Percentiles rank a stretch among this genome's conserved stretches.
These are phyloP conservation scores for Jacana jacana DNA, from an alignment of 2,113 vertebrate species.

Conservation along the genomic window DNA sequence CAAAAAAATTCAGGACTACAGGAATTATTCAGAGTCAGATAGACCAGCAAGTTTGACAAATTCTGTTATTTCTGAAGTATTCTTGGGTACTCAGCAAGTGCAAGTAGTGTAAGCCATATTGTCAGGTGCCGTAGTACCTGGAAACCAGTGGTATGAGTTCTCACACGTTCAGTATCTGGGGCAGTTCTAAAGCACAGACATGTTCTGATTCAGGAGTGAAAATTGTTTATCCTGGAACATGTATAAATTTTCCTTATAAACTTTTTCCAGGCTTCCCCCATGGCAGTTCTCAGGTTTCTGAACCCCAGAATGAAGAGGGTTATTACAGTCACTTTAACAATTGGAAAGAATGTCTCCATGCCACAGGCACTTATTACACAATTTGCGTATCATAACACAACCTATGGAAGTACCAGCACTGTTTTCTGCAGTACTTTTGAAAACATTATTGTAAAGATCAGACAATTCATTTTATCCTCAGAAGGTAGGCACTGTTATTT, in stretches of 20 bases:
- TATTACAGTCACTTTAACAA: background rate
- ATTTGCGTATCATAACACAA: background rate
- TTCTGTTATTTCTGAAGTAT: background rate
- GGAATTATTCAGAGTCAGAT: background rate
- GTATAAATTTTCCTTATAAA: background rate
- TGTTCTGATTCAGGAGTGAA: background rate
- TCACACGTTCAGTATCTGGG: background rate
- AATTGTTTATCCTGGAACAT: background rate
- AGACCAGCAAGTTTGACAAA: background rate
- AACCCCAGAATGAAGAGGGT: background rate
- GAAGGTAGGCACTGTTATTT: background rate
- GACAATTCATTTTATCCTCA: background rate
- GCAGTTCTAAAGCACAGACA: background rate
- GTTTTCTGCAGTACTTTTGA: background rate
- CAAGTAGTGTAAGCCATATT: background rate
- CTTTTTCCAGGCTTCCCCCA: background rate
- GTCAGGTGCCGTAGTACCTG: background rate
- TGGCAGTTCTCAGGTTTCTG: background rate
- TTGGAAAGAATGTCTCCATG: background rate
- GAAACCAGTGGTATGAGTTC: fast-evolving
- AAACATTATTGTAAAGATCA: background rate
- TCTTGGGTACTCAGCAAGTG: background rate
- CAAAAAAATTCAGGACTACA: background rate
- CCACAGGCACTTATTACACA: background rate
- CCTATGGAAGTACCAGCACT: background rate